Conservation (phyloP, 35 echinoderm and acorn worm genomes). For the Ptychodera flava region DNA sequence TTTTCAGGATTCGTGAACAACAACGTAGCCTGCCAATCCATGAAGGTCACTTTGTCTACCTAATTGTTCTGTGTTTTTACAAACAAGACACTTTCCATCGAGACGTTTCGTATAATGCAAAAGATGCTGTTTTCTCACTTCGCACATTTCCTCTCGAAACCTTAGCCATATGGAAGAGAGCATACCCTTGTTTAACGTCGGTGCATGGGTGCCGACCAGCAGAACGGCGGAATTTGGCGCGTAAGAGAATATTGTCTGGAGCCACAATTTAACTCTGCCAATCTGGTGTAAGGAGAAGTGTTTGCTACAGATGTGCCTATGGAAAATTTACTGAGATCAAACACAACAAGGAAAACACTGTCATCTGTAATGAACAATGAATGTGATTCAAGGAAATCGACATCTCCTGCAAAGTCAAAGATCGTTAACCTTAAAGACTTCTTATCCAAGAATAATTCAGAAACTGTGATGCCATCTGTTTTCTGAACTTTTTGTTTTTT, state of each 20-base stretch:
- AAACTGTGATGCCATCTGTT: background rate
- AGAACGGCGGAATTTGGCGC: background rate
- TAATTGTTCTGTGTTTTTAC: background rate
- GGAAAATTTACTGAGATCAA: background rate
- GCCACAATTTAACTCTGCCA: background rate
- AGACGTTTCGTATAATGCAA: background rate
- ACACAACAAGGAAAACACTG: background rate
- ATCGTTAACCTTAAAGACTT: background rate
- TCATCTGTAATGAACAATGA: background rate
- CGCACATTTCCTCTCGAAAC: background rate
- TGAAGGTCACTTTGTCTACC: background rate
- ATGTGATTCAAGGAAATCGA: background rate
- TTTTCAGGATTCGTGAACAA: background rate
- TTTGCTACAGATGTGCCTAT: background rate
- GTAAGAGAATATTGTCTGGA: background rate
- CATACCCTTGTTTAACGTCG: background rate
- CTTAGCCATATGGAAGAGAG: background rate
- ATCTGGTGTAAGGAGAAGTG: background rate
- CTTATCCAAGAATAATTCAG: background rate
- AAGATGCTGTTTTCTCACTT: background rate
- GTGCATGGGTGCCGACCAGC: background rate
- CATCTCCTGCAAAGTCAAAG: background rate
- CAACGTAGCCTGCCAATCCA: background rate
- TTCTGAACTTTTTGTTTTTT: background rate
- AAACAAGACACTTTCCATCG: background rate